A percentile compares a stretch with the other conserved stretches of the same genome.
These are phyloP conservation scores for Hyles lineata DNA, from an alignment of 2,888 invertebrate genomes.

Conservation along the genomic window DNA sequence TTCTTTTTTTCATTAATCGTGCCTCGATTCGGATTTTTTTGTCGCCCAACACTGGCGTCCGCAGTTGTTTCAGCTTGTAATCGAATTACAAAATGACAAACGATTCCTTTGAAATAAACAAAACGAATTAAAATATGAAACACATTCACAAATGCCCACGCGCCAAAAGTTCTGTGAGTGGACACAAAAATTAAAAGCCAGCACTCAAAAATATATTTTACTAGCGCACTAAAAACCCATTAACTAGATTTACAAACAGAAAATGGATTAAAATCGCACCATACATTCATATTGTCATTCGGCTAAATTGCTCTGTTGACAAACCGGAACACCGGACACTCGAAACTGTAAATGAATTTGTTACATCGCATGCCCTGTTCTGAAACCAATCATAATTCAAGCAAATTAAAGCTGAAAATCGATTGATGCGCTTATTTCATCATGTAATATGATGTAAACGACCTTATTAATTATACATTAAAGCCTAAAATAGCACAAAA, in stretches of 20 bases:
- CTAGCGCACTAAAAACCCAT: constrained; percentile 11
- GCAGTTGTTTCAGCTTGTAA: too few relatives aligned
- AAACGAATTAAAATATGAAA: too few relatives aligned
- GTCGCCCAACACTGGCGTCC: too few relatives aligned
- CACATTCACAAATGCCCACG: too few relatives aligned
- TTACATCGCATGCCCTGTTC: neutral
- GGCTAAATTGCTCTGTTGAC: constrained; percentile 23
- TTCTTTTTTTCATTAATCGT: too few relatives aligned
- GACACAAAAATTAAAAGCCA: neutral
- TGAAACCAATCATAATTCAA: neutral
- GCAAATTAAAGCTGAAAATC: neutral
- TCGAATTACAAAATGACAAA: too few relatives aligned
- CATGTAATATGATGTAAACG: neutral
- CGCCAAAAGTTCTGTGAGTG: neutral
- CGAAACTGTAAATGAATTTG: constrained; percentile 24
- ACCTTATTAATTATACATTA: neutral
- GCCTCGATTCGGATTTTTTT: too few relatives aligned
- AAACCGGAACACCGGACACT: constrained; percentile 12
- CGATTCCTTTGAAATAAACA: too few relatives aligned
- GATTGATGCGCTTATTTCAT: neutral
- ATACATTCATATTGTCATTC: constrained; percentile 25
- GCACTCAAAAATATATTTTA: neutral
- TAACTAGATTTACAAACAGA: neutral
- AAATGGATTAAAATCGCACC: constrained; percentile 15
- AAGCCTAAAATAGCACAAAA: neutral